Percentiles rank a stretch among this genome's conserved stretches.
Evolutionary conservation across 2,113 vertebrate genomes (phyloP).

Genomic region (Strix uralensis): DNA sequence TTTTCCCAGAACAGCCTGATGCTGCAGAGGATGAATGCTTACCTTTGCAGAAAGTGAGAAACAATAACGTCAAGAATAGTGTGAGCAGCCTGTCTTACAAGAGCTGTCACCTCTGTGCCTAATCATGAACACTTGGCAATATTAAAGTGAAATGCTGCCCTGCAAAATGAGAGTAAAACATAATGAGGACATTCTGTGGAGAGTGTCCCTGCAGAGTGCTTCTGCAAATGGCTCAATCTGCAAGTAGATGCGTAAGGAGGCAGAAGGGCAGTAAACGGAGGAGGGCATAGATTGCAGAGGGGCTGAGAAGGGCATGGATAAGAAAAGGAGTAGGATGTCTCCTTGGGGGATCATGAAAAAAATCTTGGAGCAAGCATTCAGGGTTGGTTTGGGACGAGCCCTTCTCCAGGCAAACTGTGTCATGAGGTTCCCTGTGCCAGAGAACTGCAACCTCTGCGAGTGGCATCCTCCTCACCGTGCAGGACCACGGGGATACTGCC

Average conservation of each 20-base stretch:
- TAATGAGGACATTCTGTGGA: neutral
- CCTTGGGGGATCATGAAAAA: neutral
- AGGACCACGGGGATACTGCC: neutral
- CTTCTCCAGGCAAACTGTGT: neutral
- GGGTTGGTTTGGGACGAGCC: neutral
- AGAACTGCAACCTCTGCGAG: neutral
- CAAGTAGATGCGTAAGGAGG: neutral
- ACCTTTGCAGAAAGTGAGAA: neutral
- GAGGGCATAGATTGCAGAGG: neutral
- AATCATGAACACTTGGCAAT: neutral
- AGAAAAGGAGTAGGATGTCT: neutral
- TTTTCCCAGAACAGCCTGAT: neutral
- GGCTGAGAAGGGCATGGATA: neutral
- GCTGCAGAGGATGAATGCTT: neutral
- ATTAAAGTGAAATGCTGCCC: neutral
- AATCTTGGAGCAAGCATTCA: neutral
- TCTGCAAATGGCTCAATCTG: neutral
- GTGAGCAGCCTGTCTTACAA: neutral
- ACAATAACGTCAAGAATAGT: neutral
- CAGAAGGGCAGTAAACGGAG: neutral
- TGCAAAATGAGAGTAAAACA: neutral
- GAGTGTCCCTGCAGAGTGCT: neutral
- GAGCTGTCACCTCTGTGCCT: neutral
- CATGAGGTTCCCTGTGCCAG: neutral
- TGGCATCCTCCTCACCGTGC: accelerated